Conservation (phyloP, 1,140 invertebrate species). For the Antheraea mylitta region DNA sequence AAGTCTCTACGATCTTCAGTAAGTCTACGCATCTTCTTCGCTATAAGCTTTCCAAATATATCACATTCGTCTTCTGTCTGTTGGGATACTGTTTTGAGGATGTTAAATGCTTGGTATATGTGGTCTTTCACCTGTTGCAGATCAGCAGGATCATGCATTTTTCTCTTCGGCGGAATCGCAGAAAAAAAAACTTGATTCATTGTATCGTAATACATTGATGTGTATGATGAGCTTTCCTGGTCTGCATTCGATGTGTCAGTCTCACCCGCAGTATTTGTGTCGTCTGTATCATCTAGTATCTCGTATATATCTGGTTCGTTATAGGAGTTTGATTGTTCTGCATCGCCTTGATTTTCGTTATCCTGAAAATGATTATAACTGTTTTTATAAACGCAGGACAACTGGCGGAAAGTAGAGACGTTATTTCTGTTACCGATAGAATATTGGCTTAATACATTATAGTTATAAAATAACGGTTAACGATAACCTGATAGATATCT, state of each 20-base stretch:
- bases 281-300: constrained; percentile 1
- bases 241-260: neutral
- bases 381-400: too few species aligned
- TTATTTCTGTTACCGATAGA: too few species aligned
- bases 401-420: too few species aligned
- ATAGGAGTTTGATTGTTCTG: too few species aligned
- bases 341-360: too few species aligned
- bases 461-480: too few species aligned
- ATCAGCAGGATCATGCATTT: neutral
- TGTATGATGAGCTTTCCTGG: neutral
- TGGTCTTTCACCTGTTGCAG: neutral
- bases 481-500: too few species aligned
- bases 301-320: neutral
- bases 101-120: neutral
- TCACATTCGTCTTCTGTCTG: neutral
- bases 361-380: too few species aligned
- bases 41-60: constrained; percentile 7
- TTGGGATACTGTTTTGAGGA: neutral
- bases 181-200: too few species aligned
- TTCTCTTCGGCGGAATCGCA: neutral
- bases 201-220: too few species aligned
- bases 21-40: constrained; percentile 7
- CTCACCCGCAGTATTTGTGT: constrained; percentile 3
- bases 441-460: too few species aligned
- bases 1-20: constrained; percentile 4